Evolutionary conservation across 2,797 vertebrate genomes (phyloP).

Genomic region (Carduelis carduelis): DNA sequence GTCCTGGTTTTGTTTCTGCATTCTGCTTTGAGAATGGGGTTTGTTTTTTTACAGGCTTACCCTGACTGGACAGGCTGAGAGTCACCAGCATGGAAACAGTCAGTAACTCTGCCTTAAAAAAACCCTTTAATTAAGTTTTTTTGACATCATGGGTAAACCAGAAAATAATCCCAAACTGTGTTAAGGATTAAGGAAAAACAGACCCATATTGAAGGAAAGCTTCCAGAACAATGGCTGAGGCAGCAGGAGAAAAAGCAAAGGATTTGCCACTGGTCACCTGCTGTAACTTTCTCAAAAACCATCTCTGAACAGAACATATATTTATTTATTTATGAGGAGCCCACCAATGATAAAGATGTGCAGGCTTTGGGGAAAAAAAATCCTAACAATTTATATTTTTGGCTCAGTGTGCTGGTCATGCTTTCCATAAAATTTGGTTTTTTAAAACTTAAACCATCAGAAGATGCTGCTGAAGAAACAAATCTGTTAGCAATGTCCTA

Average conservation of each 20-base stretch:
- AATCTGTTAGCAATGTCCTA: not conserved
- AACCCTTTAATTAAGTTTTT: not conserved
- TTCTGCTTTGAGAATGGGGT: not conserved
- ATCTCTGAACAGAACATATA: not conserved
- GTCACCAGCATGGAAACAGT: not conserved
- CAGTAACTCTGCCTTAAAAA: not conserved
- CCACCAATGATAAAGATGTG: not conserved
- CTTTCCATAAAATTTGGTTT: not conserved
- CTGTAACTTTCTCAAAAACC: not conserved
- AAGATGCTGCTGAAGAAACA: not conserved
- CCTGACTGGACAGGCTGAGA: not conserved
- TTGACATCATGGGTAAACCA: not conserved
- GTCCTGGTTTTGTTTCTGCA: not conserved
- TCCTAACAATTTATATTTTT: not conserved
- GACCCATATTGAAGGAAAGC: not conserved
- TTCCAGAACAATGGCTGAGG: not conserved
- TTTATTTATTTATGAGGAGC: not conserved
- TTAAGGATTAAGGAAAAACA: not conserved
- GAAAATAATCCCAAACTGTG: not conserved
- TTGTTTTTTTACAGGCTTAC: not conserved
- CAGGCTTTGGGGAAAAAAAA: not conserved
- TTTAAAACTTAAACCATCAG: not conserved
- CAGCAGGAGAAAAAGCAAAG: not conserved
- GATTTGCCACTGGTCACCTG: not conserved
- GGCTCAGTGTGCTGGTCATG: not conserved